phyloP scores from a whole-genome alignment of 1,140 invertebrate genomes.

The Drosophila teissieri region DNA sequence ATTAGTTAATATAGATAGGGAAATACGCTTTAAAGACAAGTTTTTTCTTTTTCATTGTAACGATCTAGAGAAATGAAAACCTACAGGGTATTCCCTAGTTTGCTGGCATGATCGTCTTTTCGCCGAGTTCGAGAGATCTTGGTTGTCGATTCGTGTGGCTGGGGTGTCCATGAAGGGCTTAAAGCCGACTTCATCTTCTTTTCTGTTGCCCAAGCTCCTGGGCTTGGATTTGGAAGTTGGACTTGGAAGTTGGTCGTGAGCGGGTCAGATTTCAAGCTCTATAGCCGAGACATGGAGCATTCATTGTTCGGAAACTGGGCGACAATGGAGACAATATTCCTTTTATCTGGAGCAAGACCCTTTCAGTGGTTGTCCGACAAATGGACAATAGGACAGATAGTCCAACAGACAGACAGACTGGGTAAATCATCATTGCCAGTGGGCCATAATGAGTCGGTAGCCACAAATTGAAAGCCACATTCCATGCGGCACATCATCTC shows the following conservation, averaged over 20 bases:
- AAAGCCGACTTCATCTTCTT: slow-evolving; percentile 6
- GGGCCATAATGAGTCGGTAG: slow-evolving; percentile 6
- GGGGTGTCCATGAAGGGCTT: slow-evolving; percentile 1
- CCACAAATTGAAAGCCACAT: slow-evolving; percentile 21
- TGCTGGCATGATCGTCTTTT: no score
- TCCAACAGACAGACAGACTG: not conserved
- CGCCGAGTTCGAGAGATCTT: not conserved
- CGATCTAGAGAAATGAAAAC: not conserved
- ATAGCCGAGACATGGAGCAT: not conserved
- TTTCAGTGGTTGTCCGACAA: not conserved
- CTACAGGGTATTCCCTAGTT: slow-evolving; percentile 16
- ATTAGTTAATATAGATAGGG: no score
- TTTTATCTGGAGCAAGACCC: slow-evolving; percentile 37
- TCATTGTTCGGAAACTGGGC: slow-evolving; percentile 21
- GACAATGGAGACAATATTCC: slow-evolving; percentile 55
- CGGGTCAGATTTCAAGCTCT: slow-evolving; percentile 57
- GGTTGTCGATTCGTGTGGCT: slow-evolving; percentile 28
- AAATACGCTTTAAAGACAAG: not conserved
- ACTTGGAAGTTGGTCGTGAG: slow-evolving; percentile 40
- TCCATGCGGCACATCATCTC: not conserved
- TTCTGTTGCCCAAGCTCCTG: slow-evolving; percentile 19
- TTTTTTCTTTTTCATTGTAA: not conserved
- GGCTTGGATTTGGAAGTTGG: slow-evolving; percentile 18
- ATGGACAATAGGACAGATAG: not conserved
- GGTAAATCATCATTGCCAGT: slow-evolving; percentile 3